A percentile compares a stretch with the other conserved stretches of the same genome.
phyloP scores from a whole-genome alignment of 2,888 invertebrate genomes.

The Eucriotettix oculatus region DNA sequence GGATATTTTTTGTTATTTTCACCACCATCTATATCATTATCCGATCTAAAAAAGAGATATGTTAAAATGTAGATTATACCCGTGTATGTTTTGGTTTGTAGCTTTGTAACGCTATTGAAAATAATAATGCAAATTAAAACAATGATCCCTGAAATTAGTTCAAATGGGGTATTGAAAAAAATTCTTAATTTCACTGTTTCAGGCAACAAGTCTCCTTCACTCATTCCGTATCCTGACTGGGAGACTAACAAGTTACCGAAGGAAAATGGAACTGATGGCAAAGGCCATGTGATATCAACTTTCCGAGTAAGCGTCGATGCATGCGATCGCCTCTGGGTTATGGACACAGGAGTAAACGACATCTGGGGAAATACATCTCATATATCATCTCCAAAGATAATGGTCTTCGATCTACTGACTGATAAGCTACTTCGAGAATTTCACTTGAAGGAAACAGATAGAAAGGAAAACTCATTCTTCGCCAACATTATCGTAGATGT shows the following conservation, averaged over 20 bases:
- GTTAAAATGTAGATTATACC: too few relatives aligned
- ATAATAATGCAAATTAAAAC: too few relatives aligned
- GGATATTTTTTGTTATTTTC: too few relatives aligned
- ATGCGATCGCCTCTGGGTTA: slow-evolving; percentile 61
- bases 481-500: slow-evolving; percentile 65
- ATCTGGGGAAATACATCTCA: slow-evolving; percentile 50
- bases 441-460: slow-evolving; percentile 44
- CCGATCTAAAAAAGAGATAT: too few relatives aligned
- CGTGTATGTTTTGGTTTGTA: too few relatives aligned
- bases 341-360: slow-evolving; percentile 64
- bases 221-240: slow-evolving; percentile 63
- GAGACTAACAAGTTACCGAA: slow-evolving; percentile 59
- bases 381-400: slow-evolving; percentile 45
- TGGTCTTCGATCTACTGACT: slow-evolving; percentile 59
- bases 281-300: slow-evolving; percentile 27
- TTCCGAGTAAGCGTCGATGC: slow-evolving; percentile 57
- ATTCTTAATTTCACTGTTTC: background rate
- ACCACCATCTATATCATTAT: too few relatives aligned
- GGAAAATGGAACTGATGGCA: slow-evolving; percentile 19
- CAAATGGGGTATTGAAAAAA: too few relatives aligned
- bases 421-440: slow-evolving; percentile 44
- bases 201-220: background rate
- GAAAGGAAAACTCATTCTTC: slow-evolving; percentile 61
- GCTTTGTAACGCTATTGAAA: too few relatives aligned
- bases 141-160: too few relatives aligned